A percentile compares a stretch with the other conserved stretches of the same genome.
phyloP scores from a whole-genome alignment of 1,140 invertebrate genomes.

The Sinonovacula constricta region DNA sequence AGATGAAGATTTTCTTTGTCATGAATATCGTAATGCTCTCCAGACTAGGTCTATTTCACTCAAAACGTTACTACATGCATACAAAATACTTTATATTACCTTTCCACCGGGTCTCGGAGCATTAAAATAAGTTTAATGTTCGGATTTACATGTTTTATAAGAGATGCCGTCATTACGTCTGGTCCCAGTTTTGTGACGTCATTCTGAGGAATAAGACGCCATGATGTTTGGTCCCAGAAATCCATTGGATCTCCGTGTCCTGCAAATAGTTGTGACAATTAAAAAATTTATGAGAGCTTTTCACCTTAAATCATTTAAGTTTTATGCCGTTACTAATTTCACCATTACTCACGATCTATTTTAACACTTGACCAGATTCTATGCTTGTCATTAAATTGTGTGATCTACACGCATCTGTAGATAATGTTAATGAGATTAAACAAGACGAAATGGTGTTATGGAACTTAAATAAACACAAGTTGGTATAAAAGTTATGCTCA shows the following conservation, averaged over 20 bases:
- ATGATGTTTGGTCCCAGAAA: constrained; percentile 40
- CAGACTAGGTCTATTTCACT: no score
- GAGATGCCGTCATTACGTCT: constrained; percentile 26
- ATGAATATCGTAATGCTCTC: no score
- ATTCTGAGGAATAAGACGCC: constrained; percentile 47
- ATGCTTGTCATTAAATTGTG: no score
- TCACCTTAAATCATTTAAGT: neutral
- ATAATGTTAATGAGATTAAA: neutral
- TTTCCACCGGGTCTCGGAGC: constrained; percentile 49
- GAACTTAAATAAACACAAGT: no score
- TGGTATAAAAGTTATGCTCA: no score
- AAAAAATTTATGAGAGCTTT: neutral
- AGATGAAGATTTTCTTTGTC: no score
- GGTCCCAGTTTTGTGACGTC: constrained; percentile 13
- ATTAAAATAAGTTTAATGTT: constrained; percentile 44
- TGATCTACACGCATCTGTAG: neutral
- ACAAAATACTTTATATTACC: constrained; percentile 36
- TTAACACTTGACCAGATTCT: no score
- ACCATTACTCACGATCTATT: no score
- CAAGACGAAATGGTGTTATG: neutral
- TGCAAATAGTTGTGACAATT: neutral
- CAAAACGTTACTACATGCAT: no score
- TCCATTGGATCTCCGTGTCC: constrained; percentile 54
- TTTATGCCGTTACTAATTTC: no score
- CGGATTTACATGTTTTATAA: constrained; percentile 48